phyloP scores from a whole-genome alignment of 2,113 vertebrate species.

The Neolamprologus variostigma region DNA sequence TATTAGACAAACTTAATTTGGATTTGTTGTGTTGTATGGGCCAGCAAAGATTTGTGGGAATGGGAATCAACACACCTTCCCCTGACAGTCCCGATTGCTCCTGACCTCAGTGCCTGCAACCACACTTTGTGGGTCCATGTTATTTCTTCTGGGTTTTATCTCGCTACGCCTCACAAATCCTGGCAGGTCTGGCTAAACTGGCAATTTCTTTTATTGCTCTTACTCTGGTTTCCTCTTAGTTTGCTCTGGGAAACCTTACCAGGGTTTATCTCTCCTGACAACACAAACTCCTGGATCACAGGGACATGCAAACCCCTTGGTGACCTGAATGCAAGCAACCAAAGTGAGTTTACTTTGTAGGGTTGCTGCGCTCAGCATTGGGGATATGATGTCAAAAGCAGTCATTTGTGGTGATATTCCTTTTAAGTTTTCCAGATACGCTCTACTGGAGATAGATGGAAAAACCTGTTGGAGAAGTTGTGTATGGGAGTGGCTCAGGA shows the following conservation, averaged over 20 bases:
- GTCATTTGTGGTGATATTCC: background rate
- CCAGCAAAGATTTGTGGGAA: background rate
- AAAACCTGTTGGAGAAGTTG: background rate
- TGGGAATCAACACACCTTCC: background rate
- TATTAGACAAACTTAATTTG: background rate
- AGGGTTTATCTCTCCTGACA: background rate
- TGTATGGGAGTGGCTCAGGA: background rate
- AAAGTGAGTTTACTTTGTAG: background rate
- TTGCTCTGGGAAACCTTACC: background rate
- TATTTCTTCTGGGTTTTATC: background rate
- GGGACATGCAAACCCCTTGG: background rate
- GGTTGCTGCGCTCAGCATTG: background rate
- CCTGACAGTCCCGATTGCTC: background rate
- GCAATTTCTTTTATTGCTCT: background rate
- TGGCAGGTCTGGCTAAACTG: background rate
- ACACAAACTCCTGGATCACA: background rate
- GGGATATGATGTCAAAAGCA: background rate
- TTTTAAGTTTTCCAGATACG: fast-evolving
- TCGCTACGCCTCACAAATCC: background rate
- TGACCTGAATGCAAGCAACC: background rate
- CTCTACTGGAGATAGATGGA: background rate
- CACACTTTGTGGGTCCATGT: background rate
- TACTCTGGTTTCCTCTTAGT: background rate
- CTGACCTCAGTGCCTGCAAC: background rate
- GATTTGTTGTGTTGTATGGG: background rate